phyloP scores from a whole-genome alignment of 2,888 invertebrate genomes.

The Callosobruchus maculatus region DNA sequence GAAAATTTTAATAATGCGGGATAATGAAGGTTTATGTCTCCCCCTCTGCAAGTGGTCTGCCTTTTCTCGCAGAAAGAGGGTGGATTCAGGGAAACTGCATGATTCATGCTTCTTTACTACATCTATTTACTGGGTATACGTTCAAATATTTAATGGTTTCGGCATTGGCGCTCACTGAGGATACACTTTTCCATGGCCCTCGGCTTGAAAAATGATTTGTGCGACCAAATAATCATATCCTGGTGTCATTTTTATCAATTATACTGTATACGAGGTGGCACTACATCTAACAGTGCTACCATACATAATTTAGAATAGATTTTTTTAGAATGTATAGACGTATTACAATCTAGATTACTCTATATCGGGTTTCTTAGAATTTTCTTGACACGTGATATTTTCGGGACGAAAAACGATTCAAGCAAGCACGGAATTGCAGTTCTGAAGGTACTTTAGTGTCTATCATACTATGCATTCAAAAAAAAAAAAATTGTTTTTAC shows the following conservation, averaged over 20 bases:
- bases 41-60: conserved; percentile 25
- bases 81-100: conserved; percentile 45
- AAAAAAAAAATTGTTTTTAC: too few relatives aligned
- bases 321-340: neutral
- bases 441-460: too few relatives aligned
- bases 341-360: neutral
- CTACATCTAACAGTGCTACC: neutral
- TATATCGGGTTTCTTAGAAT: neutral
- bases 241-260: neutral
- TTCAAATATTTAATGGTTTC: conserved; percentile 40
- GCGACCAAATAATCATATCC: neutral
- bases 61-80: conserved; percentile 40
- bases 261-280: neutral
- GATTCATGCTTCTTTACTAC: conserved; percentile 44
- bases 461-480: too few relatives aligned
- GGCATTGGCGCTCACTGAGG: neutral
- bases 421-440: too few relatives aligned
- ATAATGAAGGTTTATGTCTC: neutral
- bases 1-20: conserved; percentile 33
- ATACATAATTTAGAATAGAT: neutral
- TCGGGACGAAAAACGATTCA: too few relatives aligned
- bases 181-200: neutral
- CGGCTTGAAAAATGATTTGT: neutral
- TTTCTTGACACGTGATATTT: too few relatives aligned
- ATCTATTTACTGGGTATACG: conserved; percentile 26